phyloP scores from a whole-genome alignment of 1,140 invertebrate genomes.

The Holotrichia oblita region DNA sequence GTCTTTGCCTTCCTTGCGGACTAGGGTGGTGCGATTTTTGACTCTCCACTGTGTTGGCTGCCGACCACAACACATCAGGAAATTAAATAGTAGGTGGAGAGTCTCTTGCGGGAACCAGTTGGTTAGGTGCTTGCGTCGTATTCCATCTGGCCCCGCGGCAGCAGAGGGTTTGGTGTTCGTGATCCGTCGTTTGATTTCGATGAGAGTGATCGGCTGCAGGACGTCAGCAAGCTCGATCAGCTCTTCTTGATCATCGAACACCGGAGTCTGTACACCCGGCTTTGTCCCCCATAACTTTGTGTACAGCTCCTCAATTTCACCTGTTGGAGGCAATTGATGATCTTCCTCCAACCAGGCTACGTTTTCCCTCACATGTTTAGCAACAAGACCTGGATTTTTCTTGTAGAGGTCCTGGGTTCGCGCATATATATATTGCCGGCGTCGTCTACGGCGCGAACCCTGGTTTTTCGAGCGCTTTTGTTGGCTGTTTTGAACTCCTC shows the following conservation, averaged over 20 bases:
- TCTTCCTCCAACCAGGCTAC: constrained; percentile 32
- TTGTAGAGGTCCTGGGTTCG: constrained; percentile 38
- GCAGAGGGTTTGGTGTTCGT: constrained; percentile 23
- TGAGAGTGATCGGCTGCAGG: neutral
- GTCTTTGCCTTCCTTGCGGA: constrained; percentile 37
- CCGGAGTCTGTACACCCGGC: neutral
- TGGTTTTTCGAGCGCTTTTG: constrained; percentile 15
- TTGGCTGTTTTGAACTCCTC: neutral
- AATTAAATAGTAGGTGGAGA: constrained; percentile 41
- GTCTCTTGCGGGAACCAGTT: constrained; percentile 22
- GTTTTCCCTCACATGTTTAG: constrained; percentile 1
- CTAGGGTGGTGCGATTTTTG: constrained; percentile 35
- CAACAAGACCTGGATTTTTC: constrained; percentile 33
- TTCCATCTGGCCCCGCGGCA: constrained; percentile 41
- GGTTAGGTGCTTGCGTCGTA: neutral
- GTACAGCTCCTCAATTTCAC: constrained; percentile 29
- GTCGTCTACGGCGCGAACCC: neutral
- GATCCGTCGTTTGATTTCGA: neutral
- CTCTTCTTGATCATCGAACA: neutral
- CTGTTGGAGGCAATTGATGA: neutral
- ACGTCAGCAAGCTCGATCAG: neutral
- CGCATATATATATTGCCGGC: constrained; percentile 28
- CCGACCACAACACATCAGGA: constrained; percentile 39
- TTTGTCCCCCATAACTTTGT: constrained; percentile 31
- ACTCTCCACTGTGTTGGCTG: constrained; percentile 41